Evolutionary conservation across 2,888 invertebrate species (phyloP), one percentile per base, ranked within the genome.

Genomic region (Ichneumoninae sp.): DNA sequence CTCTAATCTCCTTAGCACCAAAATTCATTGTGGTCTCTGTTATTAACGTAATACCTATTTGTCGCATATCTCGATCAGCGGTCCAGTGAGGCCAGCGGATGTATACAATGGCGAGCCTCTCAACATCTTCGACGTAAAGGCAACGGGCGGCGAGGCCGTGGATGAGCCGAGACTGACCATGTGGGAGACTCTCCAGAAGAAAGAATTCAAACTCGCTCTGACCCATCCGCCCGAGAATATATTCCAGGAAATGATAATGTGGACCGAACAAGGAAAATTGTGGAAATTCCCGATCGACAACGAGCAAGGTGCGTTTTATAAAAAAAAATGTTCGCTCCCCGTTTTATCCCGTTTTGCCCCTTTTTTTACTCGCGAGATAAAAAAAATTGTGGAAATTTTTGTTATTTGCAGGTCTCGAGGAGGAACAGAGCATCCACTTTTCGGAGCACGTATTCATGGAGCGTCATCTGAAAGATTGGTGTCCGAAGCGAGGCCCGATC

Each of bases 251-350:
- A 97, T 98, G 96, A 97, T 98, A 68, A 92, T 96, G 74, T 99
- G 98, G 99, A 99, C 99, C 0, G 96, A 98, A 78, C 96, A 98
- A 93, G 98, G 98, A 60, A 99, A 98, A 94, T 94, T 99, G 16
- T 99, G 99, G 99, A 96, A 96, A 87, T 99, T 99, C 93, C 99
- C 99, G 1, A 98, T 99, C 85, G 95, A 99, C 93, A 99, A 99
- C 95, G 99, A 99, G 94, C 97, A 98, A 95, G 99, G 98, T 97
- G 8, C 54, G 54, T 19, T n/a, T 19, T n/a, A 2, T 26, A 1
- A 22, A 22, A 2, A 2, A 2, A 2, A 26, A 26, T 3, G 26
- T 52, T 16, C 3, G 7, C n/a, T 3, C 1, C 22, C 3, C 33
- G 33, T 33, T 33, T 33, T 5, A 33, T 5, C 33, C 33, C 5